Percentiles rank a stretch among this genome's conserved stretches.
Evolutionary conservation across 2,888 invertebrate species (phyloP).

Genomic region (Strigamia maritima): DNA sequence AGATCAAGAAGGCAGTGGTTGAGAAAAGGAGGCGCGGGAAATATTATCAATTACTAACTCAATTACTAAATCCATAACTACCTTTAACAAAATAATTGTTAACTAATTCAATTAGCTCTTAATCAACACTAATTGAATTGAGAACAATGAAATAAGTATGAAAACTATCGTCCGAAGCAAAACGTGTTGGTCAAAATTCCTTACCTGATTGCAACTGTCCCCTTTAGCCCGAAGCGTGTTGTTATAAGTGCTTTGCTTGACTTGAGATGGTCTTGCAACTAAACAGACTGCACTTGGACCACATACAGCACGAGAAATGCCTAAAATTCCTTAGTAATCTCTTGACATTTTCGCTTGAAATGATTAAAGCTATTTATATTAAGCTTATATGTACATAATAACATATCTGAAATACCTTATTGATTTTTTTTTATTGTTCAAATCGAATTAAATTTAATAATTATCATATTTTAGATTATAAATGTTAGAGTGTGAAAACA

Average conservation of each 20-base stretch:
- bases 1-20: slow-evolving; percentile 9
- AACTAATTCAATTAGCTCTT: neutral
- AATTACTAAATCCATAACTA: too few relatives aligned
- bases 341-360: slow-evolving; percentile 1
- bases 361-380: slow-evolving; percentile 8
- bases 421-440: neutral
- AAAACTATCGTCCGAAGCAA: neutral
- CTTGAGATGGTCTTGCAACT: slow-evolving; percentile 27
- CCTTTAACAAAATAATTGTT: neutral
- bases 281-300: slow-evolving; percentile 7
- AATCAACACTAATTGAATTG: neutral
- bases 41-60: neutral
- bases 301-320: slow-evolving; percentile 6
- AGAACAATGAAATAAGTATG: neutral
- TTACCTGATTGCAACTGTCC: slow-evolving; percentile 14
- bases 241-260: slow-evolving; percentile 24
- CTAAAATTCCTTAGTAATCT: slow-evolving; percentile 13
- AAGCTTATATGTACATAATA: neutral
- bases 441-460: neutral
- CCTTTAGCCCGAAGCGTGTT: slow-evolving; percentile 21
- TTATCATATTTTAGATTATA: neutral
- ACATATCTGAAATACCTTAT: neutral
- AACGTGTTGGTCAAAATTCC: slow-evolving; percentile 7
- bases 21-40: neutral
- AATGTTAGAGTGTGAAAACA: neutral